A percentile compares a stretch with the other conserved stretches of the same genome.
Conservation (phyloP, 2,888 invertebrate genomes). For the Hypercompe scribonia region DNA sequence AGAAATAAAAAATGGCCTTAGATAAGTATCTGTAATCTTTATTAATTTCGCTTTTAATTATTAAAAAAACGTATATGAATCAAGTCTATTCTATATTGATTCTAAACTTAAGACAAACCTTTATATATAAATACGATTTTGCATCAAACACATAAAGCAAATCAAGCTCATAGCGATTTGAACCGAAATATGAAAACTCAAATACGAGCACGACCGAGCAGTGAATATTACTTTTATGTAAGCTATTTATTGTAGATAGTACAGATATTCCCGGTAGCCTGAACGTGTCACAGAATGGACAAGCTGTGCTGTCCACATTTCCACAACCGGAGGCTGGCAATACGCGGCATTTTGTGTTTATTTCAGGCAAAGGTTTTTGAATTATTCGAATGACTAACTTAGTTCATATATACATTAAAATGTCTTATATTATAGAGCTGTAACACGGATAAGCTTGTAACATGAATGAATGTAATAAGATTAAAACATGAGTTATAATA, state of each 20-base stretch:
- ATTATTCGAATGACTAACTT: conserved; percentile 63
- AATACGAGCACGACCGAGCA: conserved; percentile 35
- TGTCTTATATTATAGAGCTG: conserved; percentile 8
- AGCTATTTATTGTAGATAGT: conserved; percentile 59
- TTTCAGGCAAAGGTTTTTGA: conserved; percentile 68
- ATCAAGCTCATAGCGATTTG: neutral
- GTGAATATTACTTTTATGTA: conserved; percentile 52
- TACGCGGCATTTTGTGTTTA: conserved; percentile 71
- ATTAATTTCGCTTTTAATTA: too few species aligned
- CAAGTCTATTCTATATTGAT: neutral
- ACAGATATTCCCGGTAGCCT: conserved; percentile 64
- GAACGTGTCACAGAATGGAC: conserved; percentile 70
- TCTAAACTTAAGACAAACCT: neutral
- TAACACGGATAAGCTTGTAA: neutral
- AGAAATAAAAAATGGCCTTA: too few species aligned
- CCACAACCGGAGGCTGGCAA: conserved; percentile 68
- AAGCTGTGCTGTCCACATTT: conserved; percentile 67
- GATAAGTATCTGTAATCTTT: too few species aligned
- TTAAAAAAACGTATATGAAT: neutral
- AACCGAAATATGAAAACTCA: conserved; percentile 13
- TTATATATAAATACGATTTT: neutral
- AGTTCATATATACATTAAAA: conserved; percentile 30
- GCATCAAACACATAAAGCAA: neutral
- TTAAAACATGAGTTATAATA: too few species aligned
- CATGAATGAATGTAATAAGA: neutral